These are phyloP conservation scores for Thermophis baileyi DNA, from an alignment of 2,113 vertebrate genomes.

Conservation along the genomic window DNA sequence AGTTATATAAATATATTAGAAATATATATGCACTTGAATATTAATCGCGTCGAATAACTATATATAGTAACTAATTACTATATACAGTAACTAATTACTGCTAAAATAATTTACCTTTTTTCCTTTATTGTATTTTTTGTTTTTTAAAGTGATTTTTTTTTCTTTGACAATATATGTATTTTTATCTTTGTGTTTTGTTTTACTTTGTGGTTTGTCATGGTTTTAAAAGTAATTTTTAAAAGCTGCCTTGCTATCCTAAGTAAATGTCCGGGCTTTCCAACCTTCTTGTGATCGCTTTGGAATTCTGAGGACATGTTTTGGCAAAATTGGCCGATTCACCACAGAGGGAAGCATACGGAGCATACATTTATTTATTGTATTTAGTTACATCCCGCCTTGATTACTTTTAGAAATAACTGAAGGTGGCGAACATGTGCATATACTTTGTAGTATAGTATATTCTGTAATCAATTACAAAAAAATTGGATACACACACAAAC, in stretches of 20 bases:
- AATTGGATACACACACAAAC: background rate
- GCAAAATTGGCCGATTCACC: background rate
- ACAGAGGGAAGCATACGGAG: background rate
- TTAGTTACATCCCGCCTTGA: background rate
- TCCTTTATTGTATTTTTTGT: background rate
- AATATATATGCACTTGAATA: background rate
- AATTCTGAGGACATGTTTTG: background rate
- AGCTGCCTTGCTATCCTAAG: background rate
- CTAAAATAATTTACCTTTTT: background rate
- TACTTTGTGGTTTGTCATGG: background rate
- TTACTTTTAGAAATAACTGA: background rate
- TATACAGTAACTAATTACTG: background rate
- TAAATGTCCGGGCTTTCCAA: background rate
- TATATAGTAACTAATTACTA: too few relatives aligned
- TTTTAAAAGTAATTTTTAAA: background rate
- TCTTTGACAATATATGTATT: background rate
- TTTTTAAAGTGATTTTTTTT: background rate
- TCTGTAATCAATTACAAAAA: background rate
- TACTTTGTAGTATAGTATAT: background rate
- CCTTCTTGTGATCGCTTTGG: background rate
- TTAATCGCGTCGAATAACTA: background rate
- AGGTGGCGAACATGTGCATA: background rate
- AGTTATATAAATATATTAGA: background rate
- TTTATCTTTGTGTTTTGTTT: background rate
- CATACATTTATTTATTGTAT: background rate